These are phyloP conservation scores for Copidosoma aretas DNA, from an alignment of 2,888 invertebrate genomes.

Conservation along the genomic window DNA sequence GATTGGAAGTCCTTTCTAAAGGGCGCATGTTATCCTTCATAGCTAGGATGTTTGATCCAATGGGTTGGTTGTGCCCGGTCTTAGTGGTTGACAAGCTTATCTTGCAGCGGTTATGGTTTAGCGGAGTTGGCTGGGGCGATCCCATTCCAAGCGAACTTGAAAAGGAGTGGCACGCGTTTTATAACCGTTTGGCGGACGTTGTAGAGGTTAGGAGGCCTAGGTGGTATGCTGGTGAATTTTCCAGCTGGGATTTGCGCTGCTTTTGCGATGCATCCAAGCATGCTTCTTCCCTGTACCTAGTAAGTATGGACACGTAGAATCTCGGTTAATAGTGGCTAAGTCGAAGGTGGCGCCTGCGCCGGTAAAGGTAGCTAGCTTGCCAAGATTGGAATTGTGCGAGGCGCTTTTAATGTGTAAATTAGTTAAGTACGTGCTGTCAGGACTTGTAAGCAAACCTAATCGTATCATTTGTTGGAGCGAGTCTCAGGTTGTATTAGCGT, in stretches of 20 bases:
- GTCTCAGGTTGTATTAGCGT: background rate
- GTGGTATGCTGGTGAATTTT: background rate
- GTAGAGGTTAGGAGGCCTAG: conserved; percentile 1
- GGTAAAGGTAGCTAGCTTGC: background rate
- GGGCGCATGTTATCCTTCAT: background rate
- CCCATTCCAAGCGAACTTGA: background rate
- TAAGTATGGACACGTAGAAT: background rate
- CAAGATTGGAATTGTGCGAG: conserved; percentile 3
- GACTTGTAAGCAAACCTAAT: background rate
- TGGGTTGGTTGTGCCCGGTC: background rate
- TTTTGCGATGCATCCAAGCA: conserved; percentile 14
- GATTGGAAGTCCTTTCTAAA: background rate
- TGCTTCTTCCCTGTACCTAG: background rate
- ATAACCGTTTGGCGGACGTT: background rate
- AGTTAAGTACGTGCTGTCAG: background rate
- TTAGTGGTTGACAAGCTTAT: background rate
- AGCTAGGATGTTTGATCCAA: background rate
- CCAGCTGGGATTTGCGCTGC: background rate
- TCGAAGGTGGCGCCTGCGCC: background rate
- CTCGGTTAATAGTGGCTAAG: background rate
- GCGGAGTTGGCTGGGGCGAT: background rate
- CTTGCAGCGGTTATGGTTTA: background rate
- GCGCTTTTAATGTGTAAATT: background rate
- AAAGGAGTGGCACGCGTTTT: background rate
- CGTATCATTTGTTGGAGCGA: background rate